These are phyloP conservation scores for Cyphomyrus plagiostoma DNA, from an alignment of 2,113 vertebrate species.

Conservation along the genomic window DNA sequence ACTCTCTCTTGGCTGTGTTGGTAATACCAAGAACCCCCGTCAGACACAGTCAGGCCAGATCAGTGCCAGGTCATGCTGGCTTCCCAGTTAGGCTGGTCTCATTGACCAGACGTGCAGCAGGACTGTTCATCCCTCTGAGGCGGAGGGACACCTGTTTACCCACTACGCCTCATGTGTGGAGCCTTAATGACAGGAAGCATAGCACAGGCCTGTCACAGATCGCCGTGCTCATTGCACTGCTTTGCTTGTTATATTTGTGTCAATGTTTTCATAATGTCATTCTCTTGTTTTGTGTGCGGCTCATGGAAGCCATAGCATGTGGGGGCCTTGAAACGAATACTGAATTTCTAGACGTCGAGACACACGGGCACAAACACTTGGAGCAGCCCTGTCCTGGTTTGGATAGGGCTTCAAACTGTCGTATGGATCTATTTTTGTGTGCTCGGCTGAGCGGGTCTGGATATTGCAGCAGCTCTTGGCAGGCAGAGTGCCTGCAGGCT, in stretches of 20 bases:
- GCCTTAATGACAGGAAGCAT: neutral
- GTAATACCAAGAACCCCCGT: neutral
- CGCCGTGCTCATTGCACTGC: neutral
- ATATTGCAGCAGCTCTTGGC: neutral
- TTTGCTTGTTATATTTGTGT: neutral
- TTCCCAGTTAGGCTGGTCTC: neutral
- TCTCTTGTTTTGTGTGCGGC: neutral
- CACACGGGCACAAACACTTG: neutral
- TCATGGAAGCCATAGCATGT: neutral
- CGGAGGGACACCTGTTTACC: neutral
- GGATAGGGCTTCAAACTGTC: neutral
- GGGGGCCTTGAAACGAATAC: neutral
- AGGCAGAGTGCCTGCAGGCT: neutral
- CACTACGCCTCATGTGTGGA: neutral
- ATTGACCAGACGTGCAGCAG: neutral
- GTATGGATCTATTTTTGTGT: neutral
- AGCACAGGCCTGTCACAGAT: neutral
- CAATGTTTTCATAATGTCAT: neutral
- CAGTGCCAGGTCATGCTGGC: neutral
- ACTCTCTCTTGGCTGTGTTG: neutral
- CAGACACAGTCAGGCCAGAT: neutral
- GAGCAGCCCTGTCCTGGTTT: neutral
- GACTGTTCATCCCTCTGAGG: neutral
- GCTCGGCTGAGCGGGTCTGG: neutral
- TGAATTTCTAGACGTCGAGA: neutral